These are phyloP conservation scores for Chrysopa pallens DNA, from an alignment of 1,140 invertebrate species.

Conservation along the genomic window DNA sequence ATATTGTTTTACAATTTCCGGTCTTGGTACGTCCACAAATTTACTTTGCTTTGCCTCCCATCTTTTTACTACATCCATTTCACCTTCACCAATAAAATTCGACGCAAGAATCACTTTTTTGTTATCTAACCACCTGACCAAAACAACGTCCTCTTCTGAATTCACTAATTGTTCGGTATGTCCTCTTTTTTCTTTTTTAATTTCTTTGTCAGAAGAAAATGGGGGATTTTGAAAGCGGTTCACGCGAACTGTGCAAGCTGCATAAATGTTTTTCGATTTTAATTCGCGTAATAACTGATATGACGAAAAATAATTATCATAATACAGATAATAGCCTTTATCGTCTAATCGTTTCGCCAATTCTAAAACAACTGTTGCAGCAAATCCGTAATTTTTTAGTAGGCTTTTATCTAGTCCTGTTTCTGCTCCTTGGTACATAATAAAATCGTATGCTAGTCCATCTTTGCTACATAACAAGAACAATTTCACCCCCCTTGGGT, in stretches of 20 bases:
- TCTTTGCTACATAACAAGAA: conserved; percentile 12
- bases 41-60: not conserved
- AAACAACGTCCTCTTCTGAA: not conserved
- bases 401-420: conserved; percentile 10
- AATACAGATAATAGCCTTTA: conserved; percentile 3
- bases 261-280: conserved; percentile 17
- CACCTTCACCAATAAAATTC: not conserved
- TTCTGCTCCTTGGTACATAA: conserved; percentile 13
- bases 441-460: conserved; percentile 12
- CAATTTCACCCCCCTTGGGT: conserved; percentile 11
- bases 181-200: conserved; percentile 11
- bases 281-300: conserved; percentile 19
- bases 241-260: conserved; percentile 16
- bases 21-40: not conserved
- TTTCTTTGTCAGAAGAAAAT: conserved; percentile 17
- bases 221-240: conserved; percentile 18
- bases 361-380: conserved; percentile 9
- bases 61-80: not conserved
- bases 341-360: conserved; percentile 5
- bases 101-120: not conserved
- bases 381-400: conserved; percentile 9
- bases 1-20: not conserved
- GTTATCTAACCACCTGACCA: not conserved
- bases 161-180: not conserved
- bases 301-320: conserved; percentile 19